Evolutionary conservation across 2,797 vertebrate genomes (phyloP), one percentile per base, ranked within the genome.

Genomic region (Oreonectes daqikongensis): DNA sequence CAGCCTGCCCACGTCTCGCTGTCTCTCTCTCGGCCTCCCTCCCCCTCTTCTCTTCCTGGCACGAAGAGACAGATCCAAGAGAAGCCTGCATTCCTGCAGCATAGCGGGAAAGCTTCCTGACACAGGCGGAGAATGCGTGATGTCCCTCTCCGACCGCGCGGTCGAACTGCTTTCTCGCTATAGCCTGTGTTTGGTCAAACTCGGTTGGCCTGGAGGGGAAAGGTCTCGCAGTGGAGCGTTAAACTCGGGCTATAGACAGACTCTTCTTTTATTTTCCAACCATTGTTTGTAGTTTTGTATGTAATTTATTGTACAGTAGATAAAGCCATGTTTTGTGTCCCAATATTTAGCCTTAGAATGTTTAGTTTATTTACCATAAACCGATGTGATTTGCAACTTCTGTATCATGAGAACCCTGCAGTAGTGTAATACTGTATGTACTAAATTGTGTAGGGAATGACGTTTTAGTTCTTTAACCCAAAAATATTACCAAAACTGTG

Each of bases 81-180:
- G 61, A 71, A 75, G 72, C 60, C 68, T 70, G 72, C 67, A 76
- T 79, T 75, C 77, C 77, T 67, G 59, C 50, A 22, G 80, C 72
- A 75, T 66, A 71, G 64, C 75, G n/a, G 76, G 71, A 78, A 76
- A 79, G 71, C 66, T 75, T 82, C 77, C 61, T 82, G 77, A 82
- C 81, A 74, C 72, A 76, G 67, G 69, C 72, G 50, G 77, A 53
- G 60, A 75, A 79, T 80, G 72, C 28, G 57, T 71, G 77, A 82
- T 63, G 72, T 79, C 35, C 32, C 50, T 70, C 28, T 55, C 78
- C 12, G 52, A 72, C 79, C 38, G 30, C 17, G 12, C 14, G 44
- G 71, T 70, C 72, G 72, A 67, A 74, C 80, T 79, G 76, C 76
- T 78, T 52, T 50, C n/a, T 38, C 7, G 42, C 52, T 30, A 38